Conservation (phyloP, 2,113 vertebrate species). For the Parotia lawesii region DNA sequence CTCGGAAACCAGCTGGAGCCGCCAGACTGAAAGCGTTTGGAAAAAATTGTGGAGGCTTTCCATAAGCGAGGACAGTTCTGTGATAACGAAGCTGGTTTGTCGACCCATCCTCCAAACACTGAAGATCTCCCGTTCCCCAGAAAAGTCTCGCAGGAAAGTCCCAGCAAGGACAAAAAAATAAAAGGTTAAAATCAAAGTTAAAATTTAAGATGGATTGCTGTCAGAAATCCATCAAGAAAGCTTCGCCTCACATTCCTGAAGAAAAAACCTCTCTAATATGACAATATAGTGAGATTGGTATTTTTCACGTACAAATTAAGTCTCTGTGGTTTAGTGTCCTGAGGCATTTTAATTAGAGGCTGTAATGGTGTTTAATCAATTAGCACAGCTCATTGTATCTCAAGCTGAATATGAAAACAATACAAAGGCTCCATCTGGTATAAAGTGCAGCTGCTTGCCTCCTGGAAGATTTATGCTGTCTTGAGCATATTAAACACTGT, state of each 20-base stretch:
- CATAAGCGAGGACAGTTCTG: background rate
- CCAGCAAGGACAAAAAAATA: background rate
- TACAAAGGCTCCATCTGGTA: background rate
- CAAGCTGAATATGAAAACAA: background rate
- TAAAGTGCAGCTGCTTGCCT: slow-evolving; percentile 7
- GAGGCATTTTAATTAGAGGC: slow-evolving; percentile 18
- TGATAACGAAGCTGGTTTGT: background rate
- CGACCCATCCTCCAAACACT: background rate
- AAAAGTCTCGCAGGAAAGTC: background rate
- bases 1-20: background rate
- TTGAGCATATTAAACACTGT: background rate
- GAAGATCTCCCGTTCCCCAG: accelerated
- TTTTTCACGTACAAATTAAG: background rate
- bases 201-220: background rate
- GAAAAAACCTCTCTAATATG: background rate
- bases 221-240: background rate
- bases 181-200: background rate
- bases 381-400: background rate
- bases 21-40: background rate
- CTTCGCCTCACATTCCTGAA: background rate
- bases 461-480: background rate
- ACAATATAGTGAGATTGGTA: background rate
- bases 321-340: background rate
- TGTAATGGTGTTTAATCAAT: slow-evolving; percentile 1
- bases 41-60: background rate